phyloP scores from a whole-genome alignment of 2,888 invertebrate species.

The Vanessa cardui region DNA sequence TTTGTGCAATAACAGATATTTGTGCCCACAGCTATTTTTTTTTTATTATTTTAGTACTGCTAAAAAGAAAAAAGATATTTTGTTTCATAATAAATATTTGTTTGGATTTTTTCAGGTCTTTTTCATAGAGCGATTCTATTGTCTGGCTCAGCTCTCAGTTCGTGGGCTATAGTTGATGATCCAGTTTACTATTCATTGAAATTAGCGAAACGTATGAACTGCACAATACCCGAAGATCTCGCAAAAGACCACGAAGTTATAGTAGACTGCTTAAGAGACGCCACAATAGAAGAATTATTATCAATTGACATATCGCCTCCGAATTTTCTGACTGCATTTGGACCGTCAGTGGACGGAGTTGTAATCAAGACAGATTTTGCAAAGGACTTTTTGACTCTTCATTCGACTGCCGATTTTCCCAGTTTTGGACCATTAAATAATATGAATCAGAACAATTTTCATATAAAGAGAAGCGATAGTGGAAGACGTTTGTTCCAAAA shows the following conservation, averaged over 20 bases:
- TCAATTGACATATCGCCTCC: constrained; percentile 90
- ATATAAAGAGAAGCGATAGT: constrained; percentile 84
- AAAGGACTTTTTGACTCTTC: constrained; percentile 89
- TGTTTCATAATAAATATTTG: not conserved
- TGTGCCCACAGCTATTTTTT: not conserved
- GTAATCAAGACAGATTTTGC: constrained; percentile 95
- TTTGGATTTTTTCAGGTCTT: constrained; percentile 81
- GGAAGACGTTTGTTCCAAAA: constrained; percentile 83
- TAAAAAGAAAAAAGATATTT: not conserved
- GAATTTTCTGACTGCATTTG: constrained; percentile 93
- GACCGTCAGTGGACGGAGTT: constrained; percentile 96
- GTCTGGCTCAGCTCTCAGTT: constrained; percentile 93
- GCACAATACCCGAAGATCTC: constrained; percentile 90
- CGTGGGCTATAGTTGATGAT: constrained; percentile 95
- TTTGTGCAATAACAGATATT: constrained; percentile 16
- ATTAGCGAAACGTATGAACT: constrained; percentile 91
- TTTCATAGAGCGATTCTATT: constrained; percentile 94
- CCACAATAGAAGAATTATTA: constrained; percentile 88
- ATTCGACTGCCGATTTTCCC: constrained; percentile 85
- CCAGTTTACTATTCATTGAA: constrained; percentile 91
- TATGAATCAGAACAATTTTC: constrained; percentile 81
- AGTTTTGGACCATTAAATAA: constrained; percentile 83
- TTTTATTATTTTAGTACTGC: constrained; percentile 10
- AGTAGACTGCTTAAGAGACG: constrained; percentile 91
- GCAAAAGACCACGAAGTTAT: constrained; percentile 91